Percentiles rank a stretch among this genome's conserved stretches.
These are phyloP conservation scores for Malaclemys terrapin DNA, from an alignment of 2,113 vertebrate species.

Conservation along the genomic window DNA sequence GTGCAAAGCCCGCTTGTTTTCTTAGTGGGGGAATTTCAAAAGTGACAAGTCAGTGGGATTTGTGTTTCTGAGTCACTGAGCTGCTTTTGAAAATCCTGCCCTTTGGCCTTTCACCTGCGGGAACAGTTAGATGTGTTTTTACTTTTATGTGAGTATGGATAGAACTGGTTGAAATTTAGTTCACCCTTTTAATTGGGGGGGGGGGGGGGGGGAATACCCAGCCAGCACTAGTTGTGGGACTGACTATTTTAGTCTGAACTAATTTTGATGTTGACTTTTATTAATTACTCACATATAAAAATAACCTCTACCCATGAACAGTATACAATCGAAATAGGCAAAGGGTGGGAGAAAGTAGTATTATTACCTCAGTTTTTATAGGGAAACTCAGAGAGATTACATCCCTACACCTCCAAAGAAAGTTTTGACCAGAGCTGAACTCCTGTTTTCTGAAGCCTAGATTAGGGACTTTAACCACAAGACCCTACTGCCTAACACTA, in stretches of 20 bases:
- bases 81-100: not conserved
- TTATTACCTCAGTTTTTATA: not conserved
- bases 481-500: not conserved
- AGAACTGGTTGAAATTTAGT: not conserved
- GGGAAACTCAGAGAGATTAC: not conserved
- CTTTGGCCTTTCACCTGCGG: not conserved
- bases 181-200: not conserved
- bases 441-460: not conserved
- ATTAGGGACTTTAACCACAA: not conserved
- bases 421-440: not conserved
- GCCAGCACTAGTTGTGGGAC: not conserved
- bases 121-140: not conserved
- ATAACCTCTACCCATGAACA: not conserved
- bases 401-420: not conserved
- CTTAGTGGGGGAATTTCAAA: not conserved
- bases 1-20: not conserved
- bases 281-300: not conserved
- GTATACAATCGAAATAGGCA: not conserved
- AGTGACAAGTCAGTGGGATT: not conserved
- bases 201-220: not conserved
- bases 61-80: too few species aligned
- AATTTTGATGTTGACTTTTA: not conserved
- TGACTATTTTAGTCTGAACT: not conserved
- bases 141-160: not conserved
- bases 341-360: not conserved